Percentiles rank a stretch among this genome's conserved stretches.
These are phyloP conservation scores for Microplitis manilae DNA, from an alignment of 2,888 invertebrate genomes.

Conservation along the genomic window DNA sequence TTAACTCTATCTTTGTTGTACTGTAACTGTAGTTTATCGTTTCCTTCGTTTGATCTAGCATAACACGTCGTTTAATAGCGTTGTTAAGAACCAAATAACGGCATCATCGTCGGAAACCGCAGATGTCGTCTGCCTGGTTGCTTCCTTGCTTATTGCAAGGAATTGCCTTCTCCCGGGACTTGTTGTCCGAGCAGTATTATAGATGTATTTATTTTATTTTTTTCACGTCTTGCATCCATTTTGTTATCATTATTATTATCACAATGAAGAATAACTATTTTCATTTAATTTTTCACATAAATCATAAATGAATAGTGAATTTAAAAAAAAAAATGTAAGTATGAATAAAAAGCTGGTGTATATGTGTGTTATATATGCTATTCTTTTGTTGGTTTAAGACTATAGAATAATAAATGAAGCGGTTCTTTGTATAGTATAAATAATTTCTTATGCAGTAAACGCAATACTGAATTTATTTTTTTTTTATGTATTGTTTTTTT, in stretches of 20 bases:
- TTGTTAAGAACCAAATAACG: constrained; percentile 49
- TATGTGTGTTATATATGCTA: constrained; percentile 8
- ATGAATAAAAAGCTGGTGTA: neutral
- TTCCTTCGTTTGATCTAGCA: constrained; percentile 39
- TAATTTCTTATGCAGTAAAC: constrained; percentile 52
- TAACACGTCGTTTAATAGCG: constrained; percentile 49
- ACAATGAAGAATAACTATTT: neutral
- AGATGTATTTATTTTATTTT: neutral
- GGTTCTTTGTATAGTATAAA: constrained; percentile 40
- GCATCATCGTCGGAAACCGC: constrained; percentile 27
- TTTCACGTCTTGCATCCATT: constrained; percentile 11
- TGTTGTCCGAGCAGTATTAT: constrained; percentile 34
- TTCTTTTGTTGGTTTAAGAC: constrained; percentile 33
- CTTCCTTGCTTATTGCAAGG: constrained; percentile 31
- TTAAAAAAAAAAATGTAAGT: neutral
- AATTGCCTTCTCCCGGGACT: constrained; percentile 34
- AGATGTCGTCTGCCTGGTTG: constrained; percentile 22
- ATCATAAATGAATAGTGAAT: neutral
- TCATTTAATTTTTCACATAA: neutral
- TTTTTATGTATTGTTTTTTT: constrained; percentile 8
- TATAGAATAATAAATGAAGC: constrained; percentile 29
- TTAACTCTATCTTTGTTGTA: neutral
- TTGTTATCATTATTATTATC: neutral
- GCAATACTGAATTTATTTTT: constrained; percentile 23
- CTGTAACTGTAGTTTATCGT: constrained; percentile 18